A percentile compares a stretch with the other conserved stretches of the same genome.
phyloP scores from a whole-genome alignment of 2,797 vertebrate genomes.

The Aratinga solstitialis region DNA sequence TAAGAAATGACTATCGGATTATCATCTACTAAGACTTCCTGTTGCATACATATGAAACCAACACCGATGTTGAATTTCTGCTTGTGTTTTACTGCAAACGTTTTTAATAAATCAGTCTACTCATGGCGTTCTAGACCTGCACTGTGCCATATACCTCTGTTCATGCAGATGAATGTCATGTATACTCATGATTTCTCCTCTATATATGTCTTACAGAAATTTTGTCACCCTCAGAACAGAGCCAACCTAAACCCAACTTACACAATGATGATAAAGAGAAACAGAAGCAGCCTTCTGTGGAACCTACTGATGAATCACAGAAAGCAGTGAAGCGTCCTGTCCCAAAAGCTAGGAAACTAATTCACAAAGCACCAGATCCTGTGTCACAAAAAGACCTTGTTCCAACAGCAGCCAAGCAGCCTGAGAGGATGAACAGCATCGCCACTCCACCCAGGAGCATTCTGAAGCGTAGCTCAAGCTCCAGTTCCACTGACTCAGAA shows the following conservation, averaged over 20 bases:
- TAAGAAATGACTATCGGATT: background rate
- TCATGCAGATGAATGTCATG: background rate
- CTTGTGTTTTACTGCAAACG: background rate
- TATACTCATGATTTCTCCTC: background rate
- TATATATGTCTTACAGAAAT: slow-evolving; percentile 75
- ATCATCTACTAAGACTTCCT: background rate
- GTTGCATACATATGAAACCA: background rate
- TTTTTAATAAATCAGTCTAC: background rate
- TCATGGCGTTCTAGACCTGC: background rate
- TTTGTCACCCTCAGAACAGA: slow-evolving; percentile 66
- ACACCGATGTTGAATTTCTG: background rate
- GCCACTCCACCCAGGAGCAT: slow-evolving; percentile 76
- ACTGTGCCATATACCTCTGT: background rate
- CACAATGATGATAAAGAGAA: slow-evolving; percentile 51
- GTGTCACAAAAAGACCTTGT: slow-evolving; percentile 56
- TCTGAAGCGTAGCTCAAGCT: slow-evolving; percentile 81
- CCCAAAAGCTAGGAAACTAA: slow-evolving; percentile 88
- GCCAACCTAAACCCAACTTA: slow-evolving; percentile 42
- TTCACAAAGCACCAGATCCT: slow-evolving; percentile 69
- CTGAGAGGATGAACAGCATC: slow-evolving; percentile 30
- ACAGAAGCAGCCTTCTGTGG: slow-evolving; percentile 3
- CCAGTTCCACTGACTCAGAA: slow-evolving; percentile 83
- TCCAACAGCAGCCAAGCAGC: slow-evolving; percentile 39
- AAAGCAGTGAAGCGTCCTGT: slow-evolving; percentile 79
- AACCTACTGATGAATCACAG: slow-evolving; percentile 56